A percentile compares a stretch with the other conserved stretches of the same genome.
Evolutionary conservation across 2,888 invertebrate genomes (phyloP).

Genomic region (Nemotelus pantherinus): DNA sequence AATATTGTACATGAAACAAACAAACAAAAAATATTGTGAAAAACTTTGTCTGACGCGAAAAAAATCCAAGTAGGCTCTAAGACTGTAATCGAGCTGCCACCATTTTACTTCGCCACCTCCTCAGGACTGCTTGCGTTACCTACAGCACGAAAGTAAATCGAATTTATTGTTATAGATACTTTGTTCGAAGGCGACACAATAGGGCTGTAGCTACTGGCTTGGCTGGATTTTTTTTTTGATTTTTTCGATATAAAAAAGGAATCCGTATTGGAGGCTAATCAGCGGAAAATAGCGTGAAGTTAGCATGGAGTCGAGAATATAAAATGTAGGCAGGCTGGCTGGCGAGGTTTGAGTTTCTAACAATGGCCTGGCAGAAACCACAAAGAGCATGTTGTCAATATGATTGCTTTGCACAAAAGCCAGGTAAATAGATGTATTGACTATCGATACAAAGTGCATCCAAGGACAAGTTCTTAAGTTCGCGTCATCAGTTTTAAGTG

Average conservation of each 20-base stretch:
- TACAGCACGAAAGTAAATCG: constrained; percentile 22
- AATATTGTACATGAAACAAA: not conserved
- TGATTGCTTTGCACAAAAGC: not conserved
- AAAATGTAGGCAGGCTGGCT: too few species aligned
- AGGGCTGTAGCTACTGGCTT: not conserved
- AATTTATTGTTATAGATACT: constrained; percentile 31
- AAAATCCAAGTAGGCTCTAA: not conserved
- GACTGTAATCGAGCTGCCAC: too few species aligned
- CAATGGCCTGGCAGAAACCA: not conserved
- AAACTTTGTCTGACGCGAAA: not conserved
- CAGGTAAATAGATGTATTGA: too few species aligned
- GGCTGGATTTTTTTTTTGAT: too few species aligned
- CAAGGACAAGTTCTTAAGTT: too few species aligned
- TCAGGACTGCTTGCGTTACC: not conserved
- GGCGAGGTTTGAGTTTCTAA: too few species aligned
- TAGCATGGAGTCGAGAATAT: too few species aligned
- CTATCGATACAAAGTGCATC: too few species aligned
- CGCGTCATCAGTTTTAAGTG: too few species aligned
- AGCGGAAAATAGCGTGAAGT: not conserved
- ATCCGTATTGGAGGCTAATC: not conserved
- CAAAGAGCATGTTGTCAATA: constrained; percentile 5
- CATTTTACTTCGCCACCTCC: too few species aligned
- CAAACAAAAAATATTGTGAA: not conserved
- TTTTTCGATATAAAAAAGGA: not conserved
- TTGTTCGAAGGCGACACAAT: constrained; percentile 11